A percentile compares a stretch with the other conserved stretches of the same genome.
phyloP scores from a whole-genome alignment of 2,797 vertebrate genomes.

The Halcyon smyrnensis region DNA sequence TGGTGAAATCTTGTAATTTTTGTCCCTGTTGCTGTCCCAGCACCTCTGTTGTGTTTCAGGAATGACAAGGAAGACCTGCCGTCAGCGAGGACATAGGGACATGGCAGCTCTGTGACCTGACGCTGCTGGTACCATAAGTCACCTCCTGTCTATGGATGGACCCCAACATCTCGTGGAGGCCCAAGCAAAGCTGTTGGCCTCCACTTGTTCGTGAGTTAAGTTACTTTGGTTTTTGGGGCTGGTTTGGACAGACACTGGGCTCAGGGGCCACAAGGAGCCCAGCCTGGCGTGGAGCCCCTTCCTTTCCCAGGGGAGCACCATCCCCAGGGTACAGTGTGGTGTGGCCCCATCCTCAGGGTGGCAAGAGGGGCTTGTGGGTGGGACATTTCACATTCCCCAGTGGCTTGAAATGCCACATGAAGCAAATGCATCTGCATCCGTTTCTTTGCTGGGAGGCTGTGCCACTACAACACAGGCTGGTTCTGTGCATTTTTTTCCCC shows the following conservation, averaged over 20 bases:
- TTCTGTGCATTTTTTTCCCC: neutral
- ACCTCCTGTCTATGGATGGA: fast-evolving
- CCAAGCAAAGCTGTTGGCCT: neutral
- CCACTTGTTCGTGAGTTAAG: neutral
- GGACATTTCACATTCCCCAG: neutral
- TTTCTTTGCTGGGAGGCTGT: neutral
- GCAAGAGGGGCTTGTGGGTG: fast-evolving
- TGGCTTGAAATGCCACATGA: neutral
- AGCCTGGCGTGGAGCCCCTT: fast-evolving
- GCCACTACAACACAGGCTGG: neutral
- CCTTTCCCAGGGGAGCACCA: neutral
- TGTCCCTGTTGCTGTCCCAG: fast-evolving
- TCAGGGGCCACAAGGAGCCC: neutral
- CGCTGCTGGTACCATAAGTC: fast-evolving
- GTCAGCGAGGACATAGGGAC: fast-evolving
- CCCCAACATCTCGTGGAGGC: fast-evolving
- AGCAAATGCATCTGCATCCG: neutral
- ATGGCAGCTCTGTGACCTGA: fast-evolving
- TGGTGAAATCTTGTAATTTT: neutral
- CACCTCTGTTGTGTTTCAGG: fast-evolving
- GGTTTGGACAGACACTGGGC: fast-evolving
- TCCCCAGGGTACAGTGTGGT: fast-evolving
- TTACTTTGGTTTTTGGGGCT: neutral
- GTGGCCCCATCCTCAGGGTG: neutral
- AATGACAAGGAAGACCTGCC: fast-evolving